Base-by-base conservation (phyloP, 2,888 invertebrate genomes). In the Caenorhabditis sp. region DNA sequence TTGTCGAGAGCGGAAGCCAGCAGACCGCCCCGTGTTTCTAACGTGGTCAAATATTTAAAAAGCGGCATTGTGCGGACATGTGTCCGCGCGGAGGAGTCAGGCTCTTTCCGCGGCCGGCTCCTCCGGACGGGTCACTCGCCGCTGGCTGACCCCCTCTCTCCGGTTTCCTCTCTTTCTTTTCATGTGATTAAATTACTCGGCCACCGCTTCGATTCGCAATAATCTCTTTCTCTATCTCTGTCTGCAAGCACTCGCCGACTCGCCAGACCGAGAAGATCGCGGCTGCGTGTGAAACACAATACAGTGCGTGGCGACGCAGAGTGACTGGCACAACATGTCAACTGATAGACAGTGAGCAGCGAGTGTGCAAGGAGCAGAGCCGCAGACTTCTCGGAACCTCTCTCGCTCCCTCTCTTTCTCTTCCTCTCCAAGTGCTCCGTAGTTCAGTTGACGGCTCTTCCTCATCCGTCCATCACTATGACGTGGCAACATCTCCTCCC, bases 1-100 rank as follows among this genome's bases (percentile, higher is more conserved):
- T 71, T 62, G 61, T 62, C 62, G 71, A 61, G 62, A 62, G 61
- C 71, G 62, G 71, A 61, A 61, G 62, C 61, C 46, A 48, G 45
- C 32, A 52, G 70, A 53, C 50, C 53, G 58, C 45, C 4, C 71
- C 62, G 71, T 62, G 71, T 62, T 62, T 32, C 37, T 62, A 71
- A 55, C 55, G 71, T 62, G 37, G 62, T 46, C 71, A 61, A 71
- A 71, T 61, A 62, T 71, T 62, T 71, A 62, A 61, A 62, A 71
- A 55, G 52, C 24, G 39, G 39, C 7, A 37, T 17, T 24, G 41
- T 7, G 22, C n/a, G 35, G 43, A 71, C 62, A 61, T 62, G 53
- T 71, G 62, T 55, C 61, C 43, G 53, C 35, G 26, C 13, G 20
- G 52, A 32, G 22, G 53, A 63, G 46, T 56, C 65, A 65, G 55